These are phyloP conservation scores for Bursaphelenchus okinawaensis DNA, from an alignment of 2,888 invertebrate species.

Conservation along the genomic window DNA sequence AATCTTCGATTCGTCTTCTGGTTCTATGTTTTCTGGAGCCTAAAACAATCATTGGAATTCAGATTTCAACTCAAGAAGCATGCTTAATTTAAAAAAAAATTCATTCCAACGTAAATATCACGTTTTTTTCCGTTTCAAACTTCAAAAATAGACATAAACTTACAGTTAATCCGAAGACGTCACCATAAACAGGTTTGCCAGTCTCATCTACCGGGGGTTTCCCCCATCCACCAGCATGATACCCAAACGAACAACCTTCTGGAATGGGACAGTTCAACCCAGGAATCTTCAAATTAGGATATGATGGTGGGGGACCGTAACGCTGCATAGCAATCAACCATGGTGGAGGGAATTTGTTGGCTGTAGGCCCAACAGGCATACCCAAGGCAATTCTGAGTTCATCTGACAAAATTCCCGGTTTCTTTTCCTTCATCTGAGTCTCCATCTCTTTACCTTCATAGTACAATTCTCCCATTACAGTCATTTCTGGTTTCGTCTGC, in stretches of 20 bases:
- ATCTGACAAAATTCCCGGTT: constrained; percentile 92
- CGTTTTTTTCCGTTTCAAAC: neutral
- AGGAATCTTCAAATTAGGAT: constrained; percentile 93
- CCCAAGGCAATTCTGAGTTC: constrained; percentile 91
- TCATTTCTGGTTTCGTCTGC: constrained; percentile 98
- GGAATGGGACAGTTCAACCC: constrained; percentile 97
- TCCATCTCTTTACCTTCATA: constrained; percentile 73
- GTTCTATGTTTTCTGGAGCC: constrained; percentile 19
- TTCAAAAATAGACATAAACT: too few species aligned
- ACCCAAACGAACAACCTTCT: constrained; percentile 75
- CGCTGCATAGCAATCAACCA: constrained; percentile 96
- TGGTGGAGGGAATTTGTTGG: constrained; percentile 72
- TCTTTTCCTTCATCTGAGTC: constrained; percentile 91
- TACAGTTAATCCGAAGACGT: constrained; percentile 80
- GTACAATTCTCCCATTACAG: constrained; percentile 94
- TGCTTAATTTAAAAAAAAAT: neutral
- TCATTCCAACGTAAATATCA: neutral
- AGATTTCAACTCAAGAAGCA: neutral
- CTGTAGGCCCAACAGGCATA: constrained; percentile 87
- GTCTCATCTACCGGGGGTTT: constrained; percentile 98
- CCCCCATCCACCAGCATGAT: constrained; percentile 82
- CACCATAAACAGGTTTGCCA: constrained; percentile 94
- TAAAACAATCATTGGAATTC: constrained; percentile 9
- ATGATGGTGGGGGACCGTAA: constrained; percentile 97
- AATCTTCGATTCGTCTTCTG: constrained; percentile 75